These are phyloP conservation scores for Stratiomys singularior DNA, from an alignment of 2,888 invertebrate species.

Conservation along the genomic window DNA sequence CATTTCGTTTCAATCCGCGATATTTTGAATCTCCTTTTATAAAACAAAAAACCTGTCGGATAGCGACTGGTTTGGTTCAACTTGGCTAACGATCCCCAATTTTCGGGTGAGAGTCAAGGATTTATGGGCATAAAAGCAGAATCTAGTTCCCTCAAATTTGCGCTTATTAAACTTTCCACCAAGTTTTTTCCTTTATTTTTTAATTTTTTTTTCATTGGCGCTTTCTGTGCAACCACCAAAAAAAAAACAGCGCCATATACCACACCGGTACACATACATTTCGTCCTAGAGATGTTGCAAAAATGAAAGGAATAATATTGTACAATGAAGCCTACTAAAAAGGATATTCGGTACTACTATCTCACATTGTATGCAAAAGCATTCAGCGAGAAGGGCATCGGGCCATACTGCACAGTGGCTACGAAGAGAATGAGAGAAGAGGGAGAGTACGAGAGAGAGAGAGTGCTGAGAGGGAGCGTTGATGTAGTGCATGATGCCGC, in stretches of 20 bases:
- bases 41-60: not conserved
- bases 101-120: constrained; percentile 38
- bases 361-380: not conserved
- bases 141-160: constrained; percentile 47
- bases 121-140: constrained; percentile 49
- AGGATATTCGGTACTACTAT: constrained; percentile 8
- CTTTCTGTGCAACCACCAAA: not conserved
- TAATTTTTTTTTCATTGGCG: constrained; percentile 30
- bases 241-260: constrained; percentile 5
- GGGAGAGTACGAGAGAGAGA: not conserved
- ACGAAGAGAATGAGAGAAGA: too few relatives aligned
- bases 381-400: not conserved
- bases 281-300: not conserved
- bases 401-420: not conserved
- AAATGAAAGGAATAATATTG: constrained; percentile 34
- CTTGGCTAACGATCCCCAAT: not conserved
- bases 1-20: not conserved
- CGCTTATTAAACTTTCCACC: constrained; percentile 47
- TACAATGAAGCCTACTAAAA: constrained; percentile 39
- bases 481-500: not conserved
- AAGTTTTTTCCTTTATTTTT: too few relatives aligned
- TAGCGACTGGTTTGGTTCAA: not conserved
- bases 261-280: not conserved
- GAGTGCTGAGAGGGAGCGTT: not conserved
- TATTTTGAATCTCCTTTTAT: not conserved